Evolutionary conservation across 2,113 vertebrate genomes (phyloP), one percentile per base, ranked within the genome.

Genomic region (Regulus satrapa): DNA sequence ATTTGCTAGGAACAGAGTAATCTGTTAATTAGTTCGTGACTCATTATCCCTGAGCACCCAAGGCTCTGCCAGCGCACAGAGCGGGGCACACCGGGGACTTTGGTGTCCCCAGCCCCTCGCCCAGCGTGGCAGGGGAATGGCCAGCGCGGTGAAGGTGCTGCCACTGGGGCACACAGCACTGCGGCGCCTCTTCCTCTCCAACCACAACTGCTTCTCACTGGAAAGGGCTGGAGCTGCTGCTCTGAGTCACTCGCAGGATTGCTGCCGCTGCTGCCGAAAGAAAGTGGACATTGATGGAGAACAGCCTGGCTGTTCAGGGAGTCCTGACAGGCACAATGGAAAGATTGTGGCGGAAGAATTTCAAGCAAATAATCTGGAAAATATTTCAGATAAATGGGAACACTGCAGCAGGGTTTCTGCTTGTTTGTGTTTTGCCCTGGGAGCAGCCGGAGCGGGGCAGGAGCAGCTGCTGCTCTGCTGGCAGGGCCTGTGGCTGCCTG

Each of bases 221-320:
- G 96, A 93, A 90, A 81, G 96, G 84, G 89, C 96, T 78, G 36
- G 64, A 93, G 49, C 54, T 95, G 97, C 96, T 90, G 96, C 85
- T 96, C 97, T 98, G 98, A 98, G 97, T 98, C 98, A 98, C 94
- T 54, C 75, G 96, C 86, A 88, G 96, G 72, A 69, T 80, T 96
- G 86, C 98, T 95, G 98, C 97, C 84, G 91, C 97, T 96, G 97
- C 96, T 89, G 92, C 55, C 31, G 73, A 96, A 98, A 98, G 98
- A 98, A 98, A 98, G 97, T 97, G 97, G 97, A 97, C 98, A 98
- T 98, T 99, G 97, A 99, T 95, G 74, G 95, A 89, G 97, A 76
- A 92, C 61, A 96, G 98, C 79, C 97, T 43, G 75, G 51, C 86
- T 87, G 93, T 94, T 95, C 83, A 94, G 95, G 79, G 81, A 91